These are phyloP conservation scores for Torymus texanus DNA, from an alignment of 2,888 invertebrate genomes.

Conservation along the genomic window DNA sequence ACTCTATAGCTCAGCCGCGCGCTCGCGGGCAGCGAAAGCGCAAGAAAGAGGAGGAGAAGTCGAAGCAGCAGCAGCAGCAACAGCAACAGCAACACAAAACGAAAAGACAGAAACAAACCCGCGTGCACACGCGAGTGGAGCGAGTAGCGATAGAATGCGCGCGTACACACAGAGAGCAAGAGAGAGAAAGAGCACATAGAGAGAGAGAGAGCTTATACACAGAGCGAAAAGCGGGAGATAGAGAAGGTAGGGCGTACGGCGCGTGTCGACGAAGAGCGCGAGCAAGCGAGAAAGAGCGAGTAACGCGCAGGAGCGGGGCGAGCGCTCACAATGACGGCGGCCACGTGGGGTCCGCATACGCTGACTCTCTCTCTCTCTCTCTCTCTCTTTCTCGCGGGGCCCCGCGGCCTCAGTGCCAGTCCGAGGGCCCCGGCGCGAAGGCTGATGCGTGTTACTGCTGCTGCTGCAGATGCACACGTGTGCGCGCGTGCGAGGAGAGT, in stretches of 20 bases:
- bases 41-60: too few relatives aligned
- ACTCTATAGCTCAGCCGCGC: neutral
- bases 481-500: neutral
- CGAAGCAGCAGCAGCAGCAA: too few relatives aligned
- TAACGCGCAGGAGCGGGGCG: conserved; percentile 31
- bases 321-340: neutral
- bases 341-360: conserved; percentile 45
- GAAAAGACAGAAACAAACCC: too few relatives aligned
- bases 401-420: conserved; percentile 37
- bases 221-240: too few relatives aligned
- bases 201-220: too few relatives aligned
- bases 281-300: conserved; percentile 23
- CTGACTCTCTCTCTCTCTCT: neutral
- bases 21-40: neutral
- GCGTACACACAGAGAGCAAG: too few relatives aligned
- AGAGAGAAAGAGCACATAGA: too few relatives aligned
- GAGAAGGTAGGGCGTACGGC: neutral
- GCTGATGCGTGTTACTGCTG: neutral
- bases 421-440: conserved; percentile 39
- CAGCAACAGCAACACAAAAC: too few relatives aligned
- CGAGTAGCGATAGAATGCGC: too few relatives aligned
- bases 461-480: neutral
- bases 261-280: conserved; percentile 1
- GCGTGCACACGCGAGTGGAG: too few relatives aligned
- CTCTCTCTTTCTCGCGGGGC: neutral